phyloP scores from a whole-genome alignment of 2,113 vertebrate genomes.

The Lepus europaeus region DNA sequence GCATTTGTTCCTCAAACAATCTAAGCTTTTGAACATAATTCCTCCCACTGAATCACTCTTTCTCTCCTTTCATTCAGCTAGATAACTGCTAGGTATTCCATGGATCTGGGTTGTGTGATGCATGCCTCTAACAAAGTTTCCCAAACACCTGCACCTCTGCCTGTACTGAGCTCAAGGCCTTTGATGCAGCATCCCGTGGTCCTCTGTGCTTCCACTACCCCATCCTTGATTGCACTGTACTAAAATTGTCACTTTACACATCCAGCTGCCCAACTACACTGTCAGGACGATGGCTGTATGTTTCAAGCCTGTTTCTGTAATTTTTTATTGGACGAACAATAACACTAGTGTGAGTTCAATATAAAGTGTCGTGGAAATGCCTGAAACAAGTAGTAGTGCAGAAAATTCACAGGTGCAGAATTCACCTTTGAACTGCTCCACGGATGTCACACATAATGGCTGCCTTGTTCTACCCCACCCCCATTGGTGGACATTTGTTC shows the following conservation, averaged over 20 bases:
- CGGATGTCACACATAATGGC: background rate
- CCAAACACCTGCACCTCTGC: background rate
- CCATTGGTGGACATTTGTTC: background rate
- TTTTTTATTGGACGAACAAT: background rate
- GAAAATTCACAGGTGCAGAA: constrained; percentile 2
- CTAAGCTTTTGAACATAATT: background rate
- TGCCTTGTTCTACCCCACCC: background rate
- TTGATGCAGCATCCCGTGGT: background rate
- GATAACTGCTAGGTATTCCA: background rate
- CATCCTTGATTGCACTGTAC: background rate
- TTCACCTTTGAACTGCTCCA: background rate
- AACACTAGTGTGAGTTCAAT: background rate
- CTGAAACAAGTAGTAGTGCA: background rate
- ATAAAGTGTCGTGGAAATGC: background rate
- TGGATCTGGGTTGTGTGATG: background rate
- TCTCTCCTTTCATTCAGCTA: background rate
- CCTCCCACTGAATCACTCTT: background rate
- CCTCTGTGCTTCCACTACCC: background rate
- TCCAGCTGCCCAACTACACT: background rate
- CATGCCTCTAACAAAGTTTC: background rate
- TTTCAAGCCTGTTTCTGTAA: background rate
- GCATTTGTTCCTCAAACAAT: background rate
- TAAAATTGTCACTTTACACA: background rate
- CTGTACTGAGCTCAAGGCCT: background rate
- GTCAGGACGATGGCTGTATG: background rate